Percentiles rank a stretch among this genome's conserved stretches.
These are phyloP conservation scores for Diplolepis rosae DNA, from an alignment of 2,888 invertebrate species.

Conservation along the genomic window DNA sequence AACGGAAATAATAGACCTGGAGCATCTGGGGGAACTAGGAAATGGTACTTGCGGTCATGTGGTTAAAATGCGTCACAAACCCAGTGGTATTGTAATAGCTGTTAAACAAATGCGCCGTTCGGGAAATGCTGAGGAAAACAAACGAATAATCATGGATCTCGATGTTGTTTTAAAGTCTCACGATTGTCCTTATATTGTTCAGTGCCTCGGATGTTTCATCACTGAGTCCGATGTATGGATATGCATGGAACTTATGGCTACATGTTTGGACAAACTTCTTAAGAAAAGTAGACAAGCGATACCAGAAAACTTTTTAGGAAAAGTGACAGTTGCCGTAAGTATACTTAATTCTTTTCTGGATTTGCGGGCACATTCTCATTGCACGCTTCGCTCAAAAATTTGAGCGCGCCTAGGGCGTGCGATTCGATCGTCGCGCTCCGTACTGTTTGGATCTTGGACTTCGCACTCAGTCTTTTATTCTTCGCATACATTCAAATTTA, in stretches of 20 bases:
- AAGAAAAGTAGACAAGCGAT: slow-evolving; percentile 91
- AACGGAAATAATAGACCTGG: slow-evolving; percentile 88
- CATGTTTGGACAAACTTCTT: slow-evolving; percentile 97
- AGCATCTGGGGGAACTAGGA: slow-evolving; percentile 90
- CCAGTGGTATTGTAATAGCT: slow-evolving; percentile 90
- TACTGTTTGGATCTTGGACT: no score
- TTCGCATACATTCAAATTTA: no score
- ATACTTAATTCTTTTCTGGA: no score
- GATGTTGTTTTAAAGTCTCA: slow-evolving; percentile 98
- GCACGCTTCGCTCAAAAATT: no score
- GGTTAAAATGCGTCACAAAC: slow-evolving; percentile 94
- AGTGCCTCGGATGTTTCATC: slow-evolving; percentile 98
- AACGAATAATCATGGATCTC: slow-evolving; percentile 98
- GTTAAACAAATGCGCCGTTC: slow-evolving; percentile 99
- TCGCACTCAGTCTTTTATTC: no score
- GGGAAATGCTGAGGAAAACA: slow-evolving; percentile 97
- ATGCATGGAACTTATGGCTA: slow-evolving; percentile 99
- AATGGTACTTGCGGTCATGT: slow-evolving; percentile 99
- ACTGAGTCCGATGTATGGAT: slow-evolving; percentile 99
- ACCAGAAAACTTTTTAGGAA: slow-evolving; percentile 96
- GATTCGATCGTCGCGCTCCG: no score
- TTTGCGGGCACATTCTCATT: no score
- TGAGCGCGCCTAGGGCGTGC: no score
- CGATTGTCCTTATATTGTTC: slow-evolving; percentile 97
- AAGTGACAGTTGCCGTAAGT: slow-evolving; percentile 96